phyloP scores from a whole-genome alignment of 1,140 invertebrate genomes.

The Thereuonema tuberculata region DNA sequence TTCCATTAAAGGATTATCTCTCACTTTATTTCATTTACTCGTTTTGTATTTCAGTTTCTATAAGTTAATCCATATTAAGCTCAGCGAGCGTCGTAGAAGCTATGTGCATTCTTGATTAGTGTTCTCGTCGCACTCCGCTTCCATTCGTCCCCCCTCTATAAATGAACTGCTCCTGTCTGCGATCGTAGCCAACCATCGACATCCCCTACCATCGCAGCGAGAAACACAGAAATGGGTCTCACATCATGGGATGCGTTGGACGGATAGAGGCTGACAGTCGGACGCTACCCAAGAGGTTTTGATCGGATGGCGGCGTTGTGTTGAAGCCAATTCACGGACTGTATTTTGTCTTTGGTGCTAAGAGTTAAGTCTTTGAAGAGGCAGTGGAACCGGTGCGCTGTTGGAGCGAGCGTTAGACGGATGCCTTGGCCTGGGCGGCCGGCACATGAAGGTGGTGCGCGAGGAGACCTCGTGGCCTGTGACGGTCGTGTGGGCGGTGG shows the following conservation, averaged over 20 bases:
- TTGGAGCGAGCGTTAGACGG: background rate
- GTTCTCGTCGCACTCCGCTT: background rate
- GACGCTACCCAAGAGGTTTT: background rate
- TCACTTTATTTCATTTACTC: too few species aligned
- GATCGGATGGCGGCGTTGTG: background rate
- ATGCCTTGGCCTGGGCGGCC: background rate
- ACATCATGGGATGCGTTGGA: background rate
- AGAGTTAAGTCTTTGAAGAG: background rate
- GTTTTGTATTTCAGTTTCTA: too few species aligned
- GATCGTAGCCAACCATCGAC: background rate
- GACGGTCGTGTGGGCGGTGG: conserved; percentile 25
- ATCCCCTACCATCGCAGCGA: background rate
- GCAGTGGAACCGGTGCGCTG: background rate
- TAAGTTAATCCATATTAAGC: too few species aligned
- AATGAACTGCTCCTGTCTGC: background rate
- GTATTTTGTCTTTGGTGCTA: background rate
- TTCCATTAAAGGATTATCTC: too few species aligned
- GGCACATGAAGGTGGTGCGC: too few species aligned
- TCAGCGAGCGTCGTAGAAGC: too few species aligned
- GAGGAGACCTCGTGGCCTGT: conserved; percentile 15
- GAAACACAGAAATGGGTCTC: background rate
- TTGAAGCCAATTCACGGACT: background rate
- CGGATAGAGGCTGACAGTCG: background rate
- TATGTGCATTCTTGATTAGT: background rate
- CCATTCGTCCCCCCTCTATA: background rate